A percentile compares a stretch with the other conserved stretches of the same genome.
phyloP scores from a whole-genome alignment of 2,797 vertebrate species.

The Halcyon smyrnensis region DNA sequence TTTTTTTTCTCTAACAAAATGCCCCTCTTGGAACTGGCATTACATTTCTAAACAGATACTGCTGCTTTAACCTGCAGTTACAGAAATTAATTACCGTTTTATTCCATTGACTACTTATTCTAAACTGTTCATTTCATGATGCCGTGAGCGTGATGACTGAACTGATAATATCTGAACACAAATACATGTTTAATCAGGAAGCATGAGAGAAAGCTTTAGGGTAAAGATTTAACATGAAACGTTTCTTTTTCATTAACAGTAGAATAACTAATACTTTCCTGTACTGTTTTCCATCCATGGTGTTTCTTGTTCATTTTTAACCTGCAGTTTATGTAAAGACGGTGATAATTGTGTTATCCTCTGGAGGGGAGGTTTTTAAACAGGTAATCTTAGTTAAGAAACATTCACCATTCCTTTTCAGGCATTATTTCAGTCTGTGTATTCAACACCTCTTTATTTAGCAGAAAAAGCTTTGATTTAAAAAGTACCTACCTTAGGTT shows the following conservation, averaged over 20 bases:
- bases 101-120: background rate
- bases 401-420: background rate
- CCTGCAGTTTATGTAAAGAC: background rate
- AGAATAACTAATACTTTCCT: background rate
- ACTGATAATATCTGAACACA: background rate
- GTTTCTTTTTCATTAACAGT: background rate
- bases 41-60: background rate
- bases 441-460: background rate
- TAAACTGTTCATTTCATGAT: background rate
- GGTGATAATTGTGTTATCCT: background rate
- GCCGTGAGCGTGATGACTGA: background rate
- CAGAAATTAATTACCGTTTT: background rate
- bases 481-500: background rate
- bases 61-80: background rate
- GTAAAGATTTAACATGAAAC: background rate
- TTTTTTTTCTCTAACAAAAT: background rate
- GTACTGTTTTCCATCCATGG: background rate
- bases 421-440: background rate
- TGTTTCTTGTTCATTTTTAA: background rate
- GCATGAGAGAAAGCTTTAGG: background rate
- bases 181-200: background rate
- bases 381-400: background rate
- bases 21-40: background rate
- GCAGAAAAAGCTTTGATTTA: background rate
- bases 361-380: background rate